Evolutionary conservation across 2,888 invertebrate species (phyloP), one percentile per base, ranked within the genome.

Genomic region (Melanophora roralis): DNA sequence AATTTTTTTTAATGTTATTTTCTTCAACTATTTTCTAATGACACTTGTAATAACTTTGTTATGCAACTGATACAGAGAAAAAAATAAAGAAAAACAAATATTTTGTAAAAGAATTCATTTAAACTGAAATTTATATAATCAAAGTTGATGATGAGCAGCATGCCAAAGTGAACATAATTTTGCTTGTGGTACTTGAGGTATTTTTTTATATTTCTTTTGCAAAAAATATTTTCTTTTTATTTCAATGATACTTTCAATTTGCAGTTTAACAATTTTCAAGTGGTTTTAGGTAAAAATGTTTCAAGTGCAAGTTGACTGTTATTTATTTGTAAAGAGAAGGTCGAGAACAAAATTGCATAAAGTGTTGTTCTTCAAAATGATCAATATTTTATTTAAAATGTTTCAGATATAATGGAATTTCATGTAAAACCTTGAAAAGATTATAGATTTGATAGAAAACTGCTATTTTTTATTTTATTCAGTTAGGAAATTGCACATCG

Each of bases 31-130:
- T 16, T 19, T n/a, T 32, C 12, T 38, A 69, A 59, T 69, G 47
- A n/a, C 49, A 59, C 59, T 69, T 69, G 49, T 69, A 49, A 59
- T 69, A 23, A 27, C 49, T 55, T 19, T 0, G 16, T 7, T 38
- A n/a, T 43, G 5, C 16, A 4, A 43, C 8, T 16, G 7, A 14
- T n/a, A 12, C 0, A 12, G 2, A 12, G 9, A 7, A 55, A 23
- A 27, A 47, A 36, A 36, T 9, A 45, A 45, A 45, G 3, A 6
- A 11, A 1, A 19, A 19, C 21, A 21, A 1, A n/a, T n/a, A n/a
- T n/a, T 11, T 49, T 49, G 47, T 11, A 36, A 16, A 59, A 21
- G 57, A 23, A 57, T 68, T 16, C 14, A 47, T 57, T 68, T 45
- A n/a, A 36, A 23, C n/a, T 32, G 21, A 45, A 53, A 67, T 34